Evolutionary conservation across 2,113 vertebrate species (phyloP).

Genomic region (Neogale vison): DNA sequence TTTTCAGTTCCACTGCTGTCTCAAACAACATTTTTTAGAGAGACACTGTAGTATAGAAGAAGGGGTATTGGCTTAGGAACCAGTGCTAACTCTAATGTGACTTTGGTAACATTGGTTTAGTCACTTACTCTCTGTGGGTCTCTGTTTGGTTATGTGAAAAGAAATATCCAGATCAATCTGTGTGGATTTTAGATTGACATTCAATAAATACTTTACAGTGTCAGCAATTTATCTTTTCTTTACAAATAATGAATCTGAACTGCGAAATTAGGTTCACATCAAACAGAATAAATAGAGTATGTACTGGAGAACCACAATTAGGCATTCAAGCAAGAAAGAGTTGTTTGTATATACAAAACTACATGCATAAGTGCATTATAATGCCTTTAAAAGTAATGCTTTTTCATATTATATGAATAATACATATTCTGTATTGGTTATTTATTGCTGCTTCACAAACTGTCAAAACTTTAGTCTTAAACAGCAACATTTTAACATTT

Average conservation of each 20-base stretch:
- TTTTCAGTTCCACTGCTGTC: slow-evolving; percentile 35
- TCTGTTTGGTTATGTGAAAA: slow-evolving; percentile 32
- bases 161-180: neutral
- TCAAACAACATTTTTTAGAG: slow-evolving; percentile 31
- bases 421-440: neutral
- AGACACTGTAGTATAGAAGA: neutral
- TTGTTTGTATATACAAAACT: neutral
- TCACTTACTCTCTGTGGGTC: neutral
- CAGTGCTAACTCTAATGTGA: slow-evolving; percentile 8
- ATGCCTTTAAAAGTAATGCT: neutral
- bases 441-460: neutral
- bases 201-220: neutral
- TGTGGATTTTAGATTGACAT: slow-evolving; percentile 4
- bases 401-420: neutral
- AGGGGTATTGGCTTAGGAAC: neutral
- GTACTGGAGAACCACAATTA: neutral
- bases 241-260: neutral
- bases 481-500: neutral
- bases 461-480: neutral
- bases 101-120: neutral
- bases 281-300: neutral
- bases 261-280: neutral
- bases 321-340: slow-evolving; percentile 19
- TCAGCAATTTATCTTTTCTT: slow-evolving; percentile 13
- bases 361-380: neutral